A percentile compares a stretch with the other conserved stretches of the same genome.
Evolutionary conservation across 2,888 invertebrate species (phyloP).

Genomic region (Geotrupes spiniger): DNA sequence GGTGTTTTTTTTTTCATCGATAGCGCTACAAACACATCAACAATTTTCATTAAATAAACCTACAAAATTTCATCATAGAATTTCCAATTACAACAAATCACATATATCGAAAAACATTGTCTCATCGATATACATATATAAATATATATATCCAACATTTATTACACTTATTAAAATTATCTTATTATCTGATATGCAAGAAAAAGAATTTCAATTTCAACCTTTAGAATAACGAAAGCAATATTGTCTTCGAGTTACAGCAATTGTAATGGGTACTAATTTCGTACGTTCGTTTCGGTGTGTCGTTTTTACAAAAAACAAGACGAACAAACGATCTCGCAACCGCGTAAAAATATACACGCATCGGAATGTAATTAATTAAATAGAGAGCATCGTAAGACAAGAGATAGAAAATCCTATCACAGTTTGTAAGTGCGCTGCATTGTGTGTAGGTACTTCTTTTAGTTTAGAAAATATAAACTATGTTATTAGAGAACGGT

Average conservation of each 20-base stretch:
- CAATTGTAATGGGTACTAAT: too few relatives aligned
- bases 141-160: too few relatives aligned
- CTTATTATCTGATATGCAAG: constrained; percentile 16
- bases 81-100: constrained; percentile 21
- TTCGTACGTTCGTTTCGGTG: too few relatives aligned
- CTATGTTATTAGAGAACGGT: not conserved
- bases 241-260: too few relatives aligned
- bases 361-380: too few relatives aligned
- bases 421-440: constrained; percentile 34
- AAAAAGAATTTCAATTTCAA: constrained; percentile 8
- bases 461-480: not conserved
- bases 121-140: too few relatives aligned
- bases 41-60: constrained; percentile 14
- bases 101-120: constrained; percentile 17
- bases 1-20: constrained; percentile 21
- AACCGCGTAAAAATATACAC: too few relatives aligned
- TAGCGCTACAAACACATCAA: too few relatives aligned
- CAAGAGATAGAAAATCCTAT: constrained; percentile 37
- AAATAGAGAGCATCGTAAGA: not conserved
- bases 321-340: too few relatives aligned
- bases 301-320: too few relatives aligned
- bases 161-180: too few relatives aligned
- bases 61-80: constrained; percentile 11
- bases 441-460: not conserved
- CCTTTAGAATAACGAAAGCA: too few relatives aligned